Conservation (phyloP, 2,888 invertebrate species). For the Chrysotoxum bicinctum region DNA sequence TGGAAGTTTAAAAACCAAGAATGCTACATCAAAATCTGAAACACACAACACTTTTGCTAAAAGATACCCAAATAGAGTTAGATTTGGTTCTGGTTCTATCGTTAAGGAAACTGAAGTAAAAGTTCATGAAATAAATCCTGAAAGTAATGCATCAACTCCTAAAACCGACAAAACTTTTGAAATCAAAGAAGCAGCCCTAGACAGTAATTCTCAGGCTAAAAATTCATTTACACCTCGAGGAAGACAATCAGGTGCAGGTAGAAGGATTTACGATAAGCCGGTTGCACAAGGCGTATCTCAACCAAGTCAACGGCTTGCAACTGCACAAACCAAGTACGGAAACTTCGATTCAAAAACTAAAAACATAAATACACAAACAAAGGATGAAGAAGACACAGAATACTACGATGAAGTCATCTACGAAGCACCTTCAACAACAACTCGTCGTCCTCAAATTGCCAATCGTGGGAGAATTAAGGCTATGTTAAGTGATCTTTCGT, state of each 20-base stretch:
- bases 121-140: not conserved
- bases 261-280: constrained; percentile 7
- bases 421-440: constrained; percentile 73
- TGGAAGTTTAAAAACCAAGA: not conserved
- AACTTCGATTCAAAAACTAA: constrained; percentile 62
- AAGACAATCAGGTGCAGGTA: constrained; percentile 20
- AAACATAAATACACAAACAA: constrained; percentile 75
- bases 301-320: not conserved
- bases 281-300: not conserved
- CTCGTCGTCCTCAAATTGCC: constrained; percentile 73
- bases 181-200: not conserved
- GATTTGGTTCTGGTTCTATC: not conserved
- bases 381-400: constrained; percentile 74
- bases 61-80: not conserved
- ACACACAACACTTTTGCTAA: not conserved
- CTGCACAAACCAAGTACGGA: constrained; percentile 49
- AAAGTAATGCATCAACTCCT: not conserved
- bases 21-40: not conserved
- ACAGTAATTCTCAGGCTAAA: not conserved
- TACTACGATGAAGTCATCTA: constrained; percentile 74
- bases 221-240: not conserved
- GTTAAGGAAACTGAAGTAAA: not conserved
- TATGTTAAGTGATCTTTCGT: constrained; percentile 77
- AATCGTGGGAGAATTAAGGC: constrained; percentile 77
- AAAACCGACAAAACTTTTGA: not conserved